phyloP scores from a whole-genome alignment of 2,797 vertebrate genomes.

The Rhabdomys pumilio region DNA sequence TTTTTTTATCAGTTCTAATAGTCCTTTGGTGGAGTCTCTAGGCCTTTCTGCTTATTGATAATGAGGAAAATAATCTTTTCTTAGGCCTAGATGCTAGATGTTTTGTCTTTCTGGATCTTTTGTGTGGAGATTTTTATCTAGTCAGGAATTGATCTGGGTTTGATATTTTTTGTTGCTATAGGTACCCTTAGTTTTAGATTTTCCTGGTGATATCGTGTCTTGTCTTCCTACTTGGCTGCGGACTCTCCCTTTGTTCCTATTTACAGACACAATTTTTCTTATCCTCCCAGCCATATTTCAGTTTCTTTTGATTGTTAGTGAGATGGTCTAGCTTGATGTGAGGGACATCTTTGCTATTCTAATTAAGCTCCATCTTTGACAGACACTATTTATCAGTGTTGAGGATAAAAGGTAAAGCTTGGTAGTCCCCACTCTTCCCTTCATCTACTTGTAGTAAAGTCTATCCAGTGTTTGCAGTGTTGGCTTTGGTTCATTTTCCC shows the following conservation, averaged over 20 bases:
- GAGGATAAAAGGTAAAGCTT: background rate
- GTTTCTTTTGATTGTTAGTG: background rate
- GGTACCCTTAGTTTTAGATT: background rate
- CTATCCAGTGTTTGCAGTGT: background rate
- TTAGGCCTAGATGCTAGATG: background rate
- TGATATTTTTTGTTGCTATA: background rate
- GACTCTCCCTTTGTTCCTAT: background rate
- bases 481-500: background rate
- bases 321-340: background rate
- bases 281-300: background rate
- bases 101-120: background rate
- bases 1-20: background rate
- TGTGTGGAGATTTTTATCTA: background rate
- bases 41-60: background rate
- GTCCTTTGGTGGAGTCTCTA: background rate
- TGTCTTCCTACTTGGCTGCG: background rate
- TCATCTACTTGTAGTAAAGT: background rate
- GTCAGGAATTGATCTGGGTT: background rate
- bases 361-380: constrained; percentile 1
- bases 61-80: background rate
- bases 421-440: background rate
- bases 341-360: background rate
- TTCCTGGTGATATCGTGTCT: background rate
- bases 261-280: background rate
- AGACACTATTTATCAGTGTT: background rate